Percentiles rank a stretch among this genome's conserved stretches.
Evolutionary conservation across 2,888 invertebrate species (phyloP).

Genomic region (Micoletzkya japonica): DNA sequence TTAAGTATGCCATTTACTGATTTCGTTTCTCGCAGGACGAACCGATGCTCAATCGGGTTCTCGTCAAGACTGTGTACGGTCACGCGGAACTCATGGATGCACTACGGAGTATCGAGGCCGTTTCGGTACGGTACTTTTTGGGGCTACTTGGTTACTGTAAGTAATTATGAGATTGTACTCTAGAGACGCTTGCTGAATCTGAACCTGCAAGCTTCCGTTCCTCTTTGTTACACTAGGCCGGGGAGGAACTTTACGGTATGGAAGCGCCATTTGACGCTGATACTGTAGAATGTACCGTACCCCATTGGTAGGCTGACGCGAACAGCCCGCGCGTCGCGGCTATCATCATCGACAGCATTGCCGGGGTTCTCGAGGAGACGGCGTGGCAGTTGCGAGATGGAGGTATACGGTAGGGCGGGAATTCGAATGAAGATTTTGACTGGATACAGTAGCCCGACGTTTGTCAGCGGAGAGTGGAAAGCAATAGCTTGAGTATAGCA

Average conservation of each 20-base stretch:
- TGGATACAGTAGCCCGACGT: too few relatives aligned
- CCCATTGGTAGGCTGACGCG: not conserved
- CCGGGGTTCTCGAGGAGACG: slow-evolving; percentile 21
- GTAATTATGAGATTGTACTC: not conserved
- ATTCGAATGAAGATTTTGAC: too few relatives aligned
- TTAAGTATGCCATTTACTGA: not conserved
- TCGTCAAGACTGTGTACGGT: slow-evolving; percentile 18
- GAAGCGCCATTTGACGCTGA: too few relatives aligned
- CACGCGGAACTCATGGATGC: slow-evolving; percentile 17
- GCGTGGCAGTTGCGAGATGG: slow-evolving; percentile 21
- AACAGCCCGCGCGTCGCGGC: slow-evolving; percentile 2
- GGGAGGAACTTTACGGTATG: not conserved
- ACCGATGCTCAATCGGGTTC: slow-evolving; percentile 12
- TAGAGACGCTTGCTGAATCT: not conserved
- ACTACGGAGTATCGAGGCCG: not conserved
- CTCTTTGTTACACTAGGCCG: not conserved
- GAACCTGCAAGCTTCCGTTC: not conserved
- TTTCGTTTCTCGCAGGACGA: not conserved
- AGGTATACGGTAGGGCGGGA: not conserved
- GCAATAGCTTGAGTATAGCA: not conserved
- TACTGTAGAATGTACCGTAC: not conserved
- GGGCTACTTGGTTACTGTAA: not conserved
- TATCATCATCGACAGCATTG: slow-evolving; percentile 20
- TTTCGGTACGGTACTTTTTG: slow-evolving; percentile 13
- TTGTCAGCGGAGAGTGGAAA: too few relatives aligned